Evolutionary conservation across 2,113 vertebrate genomes (phyloP), one percentile per base, ranked within the genome.

Genomic region (Amphiprion percula): DNA sequence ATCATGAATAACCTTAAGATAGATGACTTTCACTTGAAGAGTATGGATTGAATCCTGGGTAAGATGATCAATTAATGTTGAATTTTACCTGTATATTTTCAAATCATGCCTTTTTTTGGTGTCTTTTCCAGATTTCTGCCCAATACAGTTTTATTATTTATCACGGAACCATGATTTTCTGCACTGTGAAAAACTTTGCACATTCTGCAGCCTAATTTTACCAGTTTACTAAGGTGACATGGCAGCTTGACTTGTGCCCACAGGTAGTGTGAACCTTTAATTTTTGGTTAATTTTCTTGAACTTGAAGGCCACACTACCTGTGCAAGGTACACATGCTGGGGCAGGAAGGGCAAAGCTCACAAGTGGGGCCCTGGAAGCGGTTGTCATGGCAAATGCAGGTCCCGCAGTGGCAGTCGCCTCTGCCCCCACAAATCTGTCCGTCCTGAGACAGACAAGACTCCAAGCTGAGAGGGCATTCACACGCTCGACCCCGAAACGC

Each of bases 321-420:
- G 68, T 77, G 78, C n/a, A 59, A 33, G 26, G 54, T 59, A 16
- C 80, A 90, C 26, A 78, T 10, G 15, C 46, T 47, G 17, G 69
- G 72, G 60, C 76, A 88, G 50, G 81, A 72, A 60, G 87, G 82
- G 68, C 86, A 64, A 10, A 78, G 61, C 21, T 88, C 82, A 68
- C 80, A 90, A 46, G 80, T 64, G 0, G 71, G 74, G 14, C 74
- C 85, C 39, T 53, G 63, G 74, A 83, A 84, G 26, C 21, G 65
- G 37, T 24, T 54, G 55, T 74, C 68, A 17, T 39, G 61, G 50
- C 82, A 85, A 71, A 62, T 47, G 11, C 83, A 88, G 47, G 53
- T 47, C 21, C 84, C 74, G 4, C 86, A 87, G 72, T 71, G 47
- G 33, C 82, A 85, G 33, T 39, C 62, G 21, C 85, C 85, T 63